Evolutionary conservation across 2,888 invertebrate species (phyloP), one percentile per base, ranked within the genome.

Genomic region (Drosophila borealis): DNA sequence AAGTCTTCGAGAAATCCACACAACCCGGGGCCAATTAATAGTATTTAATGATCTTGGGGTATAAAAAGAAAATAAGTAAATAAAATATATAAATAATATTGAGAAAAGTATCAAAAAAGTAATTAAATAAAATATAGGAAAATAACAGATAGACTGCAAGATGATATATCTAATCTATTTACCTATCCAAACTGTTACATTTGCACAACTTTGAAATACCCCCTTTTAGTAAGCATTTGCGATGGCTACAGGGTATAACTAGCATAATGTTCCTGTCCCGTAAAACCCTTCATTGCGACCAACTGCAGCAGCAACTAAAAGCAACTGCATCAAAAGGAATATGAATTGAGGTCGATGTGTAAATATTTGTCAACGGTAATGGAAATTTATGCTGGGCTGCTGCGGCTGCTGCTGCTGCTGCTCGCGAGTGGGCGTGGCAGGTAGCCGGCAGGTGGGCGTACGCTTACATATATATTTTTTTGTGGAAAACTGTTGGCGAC

Each of bases 281-380:
- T 11, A 17, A 13, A 13, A 17, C 21, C 53, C 34, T 10, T 17
- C 55, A 29, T 6, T 33, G 37, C 25, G n/a, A n/a, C 39, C 49
- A 37, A 37, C 57, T 59, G 77, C 60, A 69, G 65, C 57, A 29
- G 61, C 53, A 76, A 73, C 89, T 85, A 85, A 85, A 84, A 89
- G 85, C 89, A 85, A 89, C 75, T 85, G 89, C 85, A 85, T 88
- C 80, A 87, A 82, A 83, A 81, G 79, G 86, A 79, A 88, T 89
- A 87, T 89, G 89, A 84, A 89, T 89, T 87, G 89, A 85, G 88
- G 89, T 90, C 90, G 89, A 81, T 89, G 89, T 89, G 90, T 85
- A 90, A 90, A 89, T 89, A 89, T 89, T 89, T 89, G 89, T 90
- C 90, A 88, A 83, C 87, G 89, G 89, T 89, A 89, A 89, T 89